A percentile compares a stretch with the other conserved stretches of the same genome.
Conservation (phyloP, 2,888 invertebrate genomes). For the Melanostoma mellinum region DNA sequence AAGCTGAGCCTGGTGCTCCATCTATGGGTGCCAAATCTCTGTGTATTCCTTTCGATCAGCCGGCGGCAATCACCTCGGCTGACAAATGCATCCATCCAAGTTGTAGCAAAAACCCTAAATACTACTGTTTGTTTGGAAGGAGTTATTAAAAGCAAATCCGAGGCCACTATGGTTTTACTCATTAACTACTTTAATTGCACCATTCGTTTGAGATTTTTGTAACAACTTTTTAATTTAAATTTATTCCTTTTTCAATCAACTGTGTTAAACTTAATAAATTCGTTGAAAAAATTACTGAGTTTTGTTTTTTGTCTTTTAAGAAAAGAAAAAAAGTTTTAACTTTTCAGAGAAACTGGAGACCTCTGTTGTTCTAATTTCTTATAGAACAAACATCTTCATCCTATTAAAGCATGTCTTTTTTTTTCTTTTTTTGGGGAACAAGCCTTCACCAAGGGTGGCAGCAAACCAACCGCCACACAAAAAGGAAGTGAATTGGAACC, state of each 20-base stretch:
- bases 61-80: slow-evolving; percentile 84
- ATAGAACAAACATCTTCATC: too few relatives aligned
- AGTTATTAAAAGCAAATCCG: slow-evolving; percentile 88
- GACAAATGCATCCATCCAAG: slow-evolving; percentile 94
- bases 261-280: slow-evolving; percentile 26
- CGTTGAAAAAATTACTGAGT: not conserved
- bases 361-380: too few relatives aligned
- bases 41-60: slow-evolving; percentile 98
- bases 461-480: too few relatives aligned
- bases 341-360: too few relatives aligned
- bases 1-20: slow-evolving; percentile 91
- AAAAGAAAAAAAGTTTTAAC: not conserved
- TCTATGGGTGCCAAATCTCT: slow-evolving; percentile 99
- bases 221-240: slow-evolving; percentile 13
- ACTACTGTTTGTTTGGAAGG: slow-evolving; percentile 96
- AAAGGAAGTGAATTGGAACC: too few relatives aligned
- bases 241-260: slow-evolving; percentile 4
- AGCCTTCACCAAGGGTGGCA: too few relatives aligned
- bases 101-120: slow-evolving; percentile 91
- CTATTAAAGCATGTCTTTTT: too few relatives aligned
- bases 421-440: too few relatives aligned
- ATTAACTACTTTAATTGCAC: slow-evolving; percentile 7
- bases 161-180: not conserved
- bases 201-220: not conserved
- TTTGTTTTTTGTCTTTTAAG: slow-evolving; percentile 1